Conservation (phyloP, 2,113 vertebrate genomes). For the Tetraodon nigroviridis region DNA sequence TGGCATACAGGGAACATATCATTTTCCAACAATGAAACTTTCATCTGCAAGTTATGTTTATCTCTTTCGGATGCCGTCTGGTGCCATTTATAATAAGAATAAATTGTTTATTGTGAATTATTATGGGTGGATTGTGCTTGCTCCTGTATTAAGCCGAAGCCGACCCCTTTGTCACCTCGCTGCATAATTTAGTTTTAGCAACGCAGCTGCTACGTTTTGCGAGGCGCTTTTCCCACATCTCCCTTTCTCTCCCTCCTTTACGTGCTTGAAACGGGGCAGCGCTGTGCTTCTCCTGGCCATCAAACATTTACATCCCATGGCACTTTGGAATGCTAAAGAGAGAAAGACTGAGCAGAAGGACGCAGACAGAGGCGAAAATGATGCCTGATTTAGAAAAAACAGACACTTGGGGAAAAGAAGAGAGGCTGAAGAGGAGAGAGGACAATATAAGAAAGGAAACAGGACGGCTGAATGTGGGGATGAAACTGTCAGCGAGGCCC, state of each 20-base stretch:
- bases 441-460: background rate
- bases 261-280: slow-evolving; percentile 43
- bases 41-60: too few relatives aligned
- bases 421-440: background rate
- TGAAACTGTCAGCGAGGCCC: slow-evolving; percentile 10
- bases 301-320: slow-evolving; percentile 60
- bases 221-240: slow-evolving; percentile 5
- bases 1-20: too few relatives aligned
- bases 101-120: too few relatives aligned
- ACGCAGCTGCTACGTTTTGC: too few relatives aligned
- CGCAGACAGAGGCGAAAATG: slow-evolving; percentile 3
- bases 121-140: too few relatives aligned
- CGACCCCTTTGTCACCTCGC: too few relatives aligned
- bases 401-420: slow-evolving; percentile 8
- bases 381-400: slow-evolving; percentile 20
- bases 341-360: slow-evolving; percentile 7
- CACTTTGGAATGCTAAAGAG: slow-evolving; percentile 25
- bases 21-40: too few relatives aligned
- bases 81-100: too few relatives aligned
- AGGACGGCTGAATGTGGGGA: slow-evolving; percentile 9
- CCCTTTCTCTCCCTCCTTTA: slow-evolving; percentile 24
- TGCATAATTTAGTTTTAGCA: too few relatives aligned
- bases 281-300: slow-evolving; percentile 37
- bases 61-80: too few relatives aligned
- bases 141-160: too few relatives aligned